phyloP scores from a whole-genome alignment of 2,113 vertebrate genomes.

The Ailuropoda melanoleuca region DNA sequence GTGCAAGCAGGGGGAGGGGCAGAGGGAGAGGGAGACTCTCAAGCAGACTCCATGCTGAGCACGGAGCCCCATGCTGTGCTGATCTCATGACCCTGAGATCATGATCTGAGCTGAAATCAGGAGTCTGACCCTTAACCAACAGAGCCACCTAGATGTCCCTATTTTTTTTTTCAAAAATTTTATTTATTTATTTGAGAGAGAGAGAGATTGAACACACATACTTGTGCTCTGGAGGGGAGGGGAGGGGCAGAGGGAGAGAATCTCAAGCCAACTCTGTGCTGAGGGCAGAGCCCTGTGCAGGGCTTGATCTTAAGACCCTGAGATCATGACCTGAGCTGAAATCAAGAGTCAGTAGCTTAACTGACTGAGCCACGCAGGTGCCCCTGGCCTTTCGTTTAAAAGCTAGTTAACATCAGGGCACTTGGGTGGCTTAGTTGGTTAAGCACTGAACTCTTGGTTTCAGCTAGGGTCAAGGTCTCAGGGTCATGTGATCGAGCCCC shows the following conservation, averaged over 20 bases:
- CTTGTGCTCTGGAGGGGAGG: too few relatives aligned
- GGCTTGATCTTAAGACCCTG: background rate
- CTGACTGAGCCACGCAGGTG: background rate
- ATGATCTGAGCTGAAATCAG: background rate
- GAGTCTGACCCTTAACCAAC: background rate
- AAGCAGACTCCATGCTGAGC: background rate
- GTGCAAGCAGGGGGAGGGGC: background rate
- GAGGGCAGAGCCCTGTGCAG: background rate
- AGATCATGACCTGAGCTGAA: background rate
- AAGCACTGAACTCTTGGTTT: background rate
- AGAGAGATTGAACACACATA: too few relatives aligned
- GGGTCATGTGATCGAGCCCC: background rate
- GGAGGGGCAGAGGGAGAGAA: background rate
- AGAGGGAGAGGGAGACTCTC: background rate
- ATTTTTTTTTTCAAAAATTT: too few relatives aligned
- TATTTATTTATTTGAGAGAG: too few relatives aligned
- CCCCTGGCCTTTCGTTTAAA: background rate
- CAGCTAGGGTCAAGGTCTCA: background rate
- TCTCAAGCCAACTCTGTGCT: background rate
- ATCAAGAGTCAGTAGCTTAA: background rate
- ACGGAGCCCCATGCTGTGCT: background rate
- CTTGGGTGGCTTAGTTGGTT: background rate
- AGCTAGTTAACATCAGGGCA: background rate
- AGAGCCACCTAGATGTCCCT: background rate
- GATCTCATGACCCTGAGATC: background rate